A percentile compares a stretch with the other conserved stretches of the same genome.
phyloP scores from a whole-genome alignment of 2,888 invertebrate genomes.

The Cacoxenus indagator region DNA sequence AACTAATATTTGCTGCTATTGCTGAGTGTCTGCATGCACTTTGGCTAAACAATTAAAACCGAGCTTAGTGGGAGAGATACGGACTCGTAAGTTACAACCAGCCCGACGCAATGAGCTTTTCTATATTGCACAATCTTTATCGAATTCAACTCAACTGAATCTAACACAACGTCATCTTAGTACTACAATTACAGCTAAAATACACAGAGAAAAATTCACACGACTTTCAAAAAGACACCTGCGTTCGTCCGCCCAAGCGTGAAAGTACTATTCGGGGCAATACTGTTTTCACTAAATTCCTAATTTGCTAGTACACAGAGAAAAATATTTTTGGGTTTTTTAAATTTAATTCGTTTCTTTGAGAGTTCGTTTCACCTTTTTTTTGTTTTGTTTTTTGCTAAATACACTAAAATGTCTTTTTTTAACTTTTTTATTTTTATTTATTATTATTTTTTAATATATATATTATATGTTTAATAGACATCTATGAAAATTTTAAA shows the following conservation, averaged over 20 bases:
- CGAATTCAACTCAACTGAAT: too few species aligned
- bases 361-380: slow-evolving; percentile 28
- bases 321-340: slow-evolving; percentile 29
- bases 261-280: slow-evolving; percentile 33
- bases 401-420: slow-evolving; percentile 25
- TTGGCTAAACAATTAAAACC: too few species aligned
- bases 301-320: slow-evolving; percentile 50
- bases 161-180: too few species aligned
- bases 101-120: too few species aligned
- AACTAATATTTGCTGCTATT: too few species aligned
- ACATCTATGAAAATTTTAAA: slow-evolving; percentile 57
- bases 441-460: slow-evolving; percentile 35
- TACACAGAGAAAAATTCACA: too few species aligned
- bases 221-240: neutral
- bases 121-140: too few species aligned
- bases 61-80: too few species aligned
- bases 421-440: slow-evolving; percentile 24
- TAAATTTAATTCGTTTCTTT: slow-evolving; percentile 38
- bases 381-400: slow-evolving; percentile 33
- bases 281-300: slow-evolving; percentile 46
- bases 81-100: too few species aligned
- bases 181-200: too few species aligned
- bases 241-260: neutral
- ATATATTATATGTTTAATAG: slow-evolving; percentile 42
- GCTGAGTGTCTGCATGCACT: too few species aligned